Base-by-base conservation (phyloP, 2,797 vertebrate genomes). In the Brachymystax lenok region DNA sequence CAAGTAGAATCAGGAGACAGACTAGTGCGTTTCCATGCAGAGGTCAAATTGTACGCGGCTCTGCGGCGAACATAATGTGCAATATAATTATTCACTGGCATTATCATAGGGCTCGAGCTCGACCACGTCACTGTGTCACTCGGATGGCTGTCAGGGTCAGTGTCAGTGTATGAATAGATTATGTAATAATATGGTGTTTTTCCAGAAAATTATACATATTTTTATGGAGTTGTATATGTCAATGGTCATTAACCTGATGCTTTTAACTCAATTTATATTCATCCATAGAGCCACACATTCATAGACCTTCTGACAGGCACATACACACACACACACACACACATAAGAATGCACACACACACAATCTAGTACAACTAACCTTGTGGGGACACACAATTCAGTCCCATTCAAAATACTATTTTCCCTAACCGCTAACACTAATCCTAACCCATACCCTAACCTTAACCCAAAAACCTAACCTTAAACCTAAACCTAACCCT, bases 1-100 rank as follows among this genome's bases (percentile, higher is more conserved):
- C 68, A 54, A 66, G 64, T 66, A 61, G 40, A 69, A 64, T 66
- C 64, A 56, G 28, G 52, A 50, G 46, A 30, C 72, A 66, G 27
- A 30, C 64, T 16, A 28, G 46, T 35, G 40, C 35, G 30, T 74
- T 50, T 33, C 28, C 56, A 63, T 66, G 52, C 61, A 52, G 40
- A 35, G 69, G 68, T 66, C 56, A 52, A 35, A 27, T 28, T 66
- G 27, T 14, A 35, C 35, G 19, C 35, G 54, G n/a, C 40, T 35
- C 28, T 59, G 19, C 16, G 28, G 30, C 2, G 27, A 66, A 71
- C 52, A 52, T n/a, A 17, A 14, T 14, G 24, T n/a, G 19, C 4
- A 78, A 64, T 69, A 19, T 61, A 59, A 69, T 69, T 46, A 33
- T 17, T 69, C 61, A 63, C n/a, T 12, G 61, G 21, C 8, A 63